A percentile compares a stretch with the other conserved stretches of the same genome.
These are phyloP conservation scores for Eutolmus rufibarbis DNA, from an alignment of 2,888 invertebrate species.

Conservation along the genomic window DNA sequence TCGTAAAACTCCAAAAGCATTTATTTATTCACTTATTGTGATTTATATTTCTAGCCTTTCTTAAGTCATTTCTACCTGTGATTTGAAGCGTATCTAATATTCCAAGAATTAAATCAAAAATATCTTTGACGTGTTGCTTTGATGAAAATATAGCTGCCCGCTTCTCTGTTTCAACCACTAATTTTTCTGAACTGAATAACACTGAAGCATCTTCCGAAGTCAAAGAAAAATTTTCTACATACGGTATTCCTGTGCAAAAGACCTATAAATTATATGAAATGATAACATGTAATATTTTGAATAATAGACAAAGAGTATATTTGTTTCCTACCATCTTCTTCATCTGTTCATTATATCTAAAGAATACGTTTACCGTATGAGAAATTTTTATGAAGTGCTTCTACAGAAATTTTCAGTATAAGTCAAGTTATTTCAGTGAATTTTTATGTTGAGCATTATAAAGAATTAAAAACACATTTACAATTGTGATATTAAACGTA, in stretches of 20 bases:
- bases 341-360: not conserved
- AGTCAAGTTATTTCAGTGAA: not conserved
- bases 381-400: not conserved
- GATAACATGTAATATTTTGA: not conserved
- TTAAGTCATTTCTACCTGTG: not conserved
- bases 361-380: not conserved
- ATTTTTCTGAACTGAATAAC: not conserved
- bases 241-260: not conserved
- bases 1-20: no score
- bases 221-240: not conserved
- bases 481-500: not conserved
- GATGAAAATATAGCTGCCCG: not conserved
- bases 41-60: not conserved
- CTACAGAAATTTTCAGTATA: no score
- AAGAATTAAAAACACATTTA: no score
- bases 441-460: not conserved
- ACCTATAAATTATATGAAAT: not conserved
- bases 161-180: not conserved
- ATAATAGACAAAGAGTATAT: not conserved
- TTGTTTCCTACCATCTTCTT: not conserved
- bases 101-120: not conserved
- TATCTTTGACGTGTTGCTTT: not conserved
- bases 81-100: not conserved
- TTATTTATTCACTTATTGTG: no score
- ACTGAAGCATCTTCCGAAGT: not conserved